Conservation (phyloP, 2,888 invertebrate species). For the Barypeithes pellucidus region DNA sequence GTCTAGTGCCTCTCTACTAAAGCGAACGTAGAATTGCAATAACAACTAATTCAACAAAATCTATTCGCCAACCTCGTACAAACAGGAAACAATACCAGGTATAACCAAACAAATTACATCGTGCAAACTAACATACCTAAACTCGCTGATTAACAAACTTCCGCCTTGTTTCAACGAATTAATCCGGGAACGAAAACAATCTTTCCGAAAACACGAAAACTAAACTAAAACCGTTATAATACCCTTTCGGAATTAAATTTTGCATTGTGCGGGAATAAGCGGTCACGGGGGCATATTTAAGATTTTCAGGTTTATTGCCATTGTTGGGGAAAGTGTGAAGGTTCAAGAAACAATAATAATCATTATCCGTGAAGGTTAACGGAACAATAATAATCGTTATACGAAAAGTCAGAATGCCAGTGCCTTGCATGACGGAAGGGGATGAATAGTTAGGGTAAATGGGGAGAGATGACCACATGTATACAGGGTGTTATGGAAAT, state of each 20-base stretch:
- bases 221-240: constrained; percentile 18
- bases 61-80: not conserved
- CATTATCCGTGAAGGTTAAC: not conserved
- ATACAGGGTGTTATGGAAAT: too few relatives aligned
- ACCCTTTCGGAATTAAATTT: constrained; percentile 15
- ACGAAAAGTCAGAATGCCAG: too few relatives aligned
- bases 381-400: too few relatives aligned
- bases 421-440: too few relatives aligned
- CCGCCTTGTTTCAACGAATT: constrained; percentile 4
- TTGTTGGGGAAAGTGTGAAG: constrained; percentile 2
- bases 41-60: not conserved
- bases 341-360: not conserved
- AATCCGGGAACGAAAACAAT: constrained; percentile 16
- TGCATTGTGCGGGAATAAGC: not conserved
- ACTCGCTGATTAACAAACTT: constrained; percentile 12
- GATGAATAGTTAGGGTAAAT: too few relatives aligned
- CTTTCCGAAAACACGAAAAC: constrained; percentile 16
- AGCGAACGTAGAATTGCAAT: too few relatives aligned
- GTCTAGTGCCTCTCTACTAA: too few relatives aligned
- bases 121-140: constrained; percentile 8
- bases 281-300: not conserved
- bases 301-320: constrained; percentile 12
- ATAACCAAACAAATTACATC: constrained; percentile 6
- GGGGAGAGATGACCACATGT: too few relatives aligned
- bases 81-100: not conserved